Base-by-base conservation (phyloP, 2,113 vertebrate genomes). In the Lipophrys pholis region DNA sequence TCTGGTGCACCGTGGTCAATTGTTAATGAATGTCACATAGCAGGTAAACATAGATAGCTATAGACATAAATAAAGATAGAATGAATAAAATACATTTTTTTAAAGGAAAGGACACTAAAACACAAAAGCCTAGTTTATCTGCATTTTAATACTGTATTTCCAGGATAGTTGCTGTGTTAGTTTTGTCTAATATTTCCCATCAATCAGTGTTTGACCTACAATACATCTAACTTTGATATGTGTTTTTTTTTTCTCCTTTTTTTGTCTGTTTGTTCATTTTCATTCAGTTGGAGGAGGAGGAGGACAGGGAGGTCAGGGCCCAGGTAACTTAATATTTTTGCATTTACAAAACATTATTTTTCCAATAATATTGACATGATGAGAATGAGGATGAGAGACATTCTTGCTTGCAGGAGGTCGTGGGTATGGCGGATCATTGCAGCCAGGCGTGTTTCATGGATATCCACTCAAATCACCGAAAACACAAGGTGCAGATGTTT, bases 401-500 rank as follows among this genome's bases (percentile, higher is more conserved):
- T 65, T 0, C 10, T 60, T 7, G 10, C 3, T 69, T n/a, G 36
- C 87, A 93, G 74, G 81, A 94, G 93, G 93, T 41, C 93, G 95
- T 54, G 95, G 93, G 50, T 96, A 94, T 86, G 95, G 93, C 61
- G 96, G 94, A 58, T 95, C 17, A 1, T 77, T 93, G 86, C 94
- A 97, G 89, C 95, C 96, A 0, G 97, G 98, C 64, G 95, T 99
- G 14, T 97, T 98, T 61, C 93, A 97, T 59, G 98, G 98, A 73
- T 99, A 99, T 87, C 98, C 98, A 43, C 97, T 99, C 57, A 98
- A 96, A 92, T 93, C 97, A 49, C 98, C 98, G 79, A 97, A 97
- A 91, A 76, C 91, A 11, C 95, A 95, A 94, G 97, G 98, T 92
- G 84, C 42, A 54, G 10, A 52, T 42, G 3, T 57, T 30, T 30